Base-by-base conservation (phyloP, 1,140 invertebrate species). In the Rhynchophorus ferrugineus region DNA sequence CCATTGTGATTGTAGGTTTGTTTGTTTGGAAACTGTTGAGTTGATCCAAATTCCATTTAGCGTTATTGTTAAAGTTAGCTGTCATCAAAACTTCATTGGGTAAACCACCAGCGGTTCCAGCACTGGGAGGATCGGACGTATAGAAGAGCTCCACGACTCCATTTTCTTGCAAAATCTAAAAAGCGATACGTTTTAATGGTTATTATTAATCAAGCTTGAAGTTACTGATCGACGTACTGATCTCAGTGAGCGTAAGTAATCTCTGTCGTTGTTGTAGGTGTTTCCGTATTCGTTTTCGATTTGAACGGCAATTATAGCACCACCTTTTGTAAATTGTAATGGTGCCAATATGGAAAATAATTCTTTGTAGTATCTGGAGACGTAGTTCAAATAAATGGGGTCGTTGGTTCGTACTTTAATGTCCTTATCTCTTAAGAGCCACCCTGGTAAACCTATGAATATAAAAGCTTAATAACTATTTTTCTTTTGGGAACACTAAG, bases 261-360 rank as follows among this genome's bases (percentile, higher is more conserved):
- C 44, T 3, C 61, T 61, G 18, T 67, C 63, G 6, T 19, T 22
- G 18, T 45, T 35, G 29, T 54, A 54, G 33, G 62, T 67, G 45
- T 46, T 61, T 5, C 73, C 77, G 59, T 77, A 80, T 58, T 81
- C 79, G 62, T 81, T 81, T 64, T 82, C 79, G 50, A 82, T 54
- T 61, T 63, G 61, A 14, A 61, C 22, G 9, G 71, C 75, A 42
- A 82, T 78, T 45, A 82, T 78, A 0, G 79, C 73, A 2, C 80
- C 80, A 9, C 77, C 77, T 39, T 71, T 64, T 0, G 65, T 69
- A 59, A 76, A 75, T 65, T 79, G 76, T 11, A 78, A 57, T 48
- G 76, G 70, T 13, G 61, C 56, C 5, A 81, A 54, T 41, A 63
- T 57, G 14, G 69, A 65, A 5, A 81, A 54, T 0, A 81, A 60